Conservation (phyloP, 2,113 vertebrate genomes). For the Hucho hucho region DNA sequence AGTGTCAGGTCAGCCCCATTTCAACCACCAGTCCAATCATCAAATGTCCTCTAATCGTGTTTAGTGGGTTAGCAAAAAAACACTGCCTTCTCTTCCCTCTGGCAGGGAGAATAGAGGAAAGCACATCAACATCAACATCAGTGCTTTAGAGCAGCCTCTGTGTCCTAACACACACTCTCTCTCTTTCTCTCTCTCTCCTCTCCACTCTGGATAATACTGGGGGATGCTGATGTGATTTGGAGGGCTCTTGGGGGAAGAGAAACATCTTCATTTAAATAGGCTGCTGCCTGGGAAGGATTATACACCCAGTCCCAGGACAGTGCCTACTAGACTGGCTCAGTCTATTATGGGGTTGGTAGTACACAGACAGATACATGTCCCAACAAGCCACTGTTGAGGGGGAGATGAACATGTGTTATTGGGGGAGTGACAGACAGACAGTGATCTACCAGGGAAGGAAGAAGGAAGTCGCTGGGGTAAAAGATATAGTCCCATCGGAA, state of each 20-base stretch:
- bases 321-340: background rate
- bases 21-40: conserved; percentile 15
- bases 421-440: conserved; percentile 6
- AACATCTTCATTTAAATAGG: background rate
- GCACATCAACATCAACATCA: background rate
- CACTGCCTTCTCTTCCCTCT: conserved; percentile 12
- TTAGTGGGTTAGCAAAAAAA: conserved; percentile 3
- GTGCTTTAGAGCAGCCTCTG: background rate
- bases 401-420: background rate
- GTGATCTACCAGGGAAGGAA: background rate
- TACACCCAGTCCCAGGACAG: background rate
- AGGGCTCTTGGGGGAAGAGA: background rate
- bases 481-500: background rate
- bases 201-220: background rate
- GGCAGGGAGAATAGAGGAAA: background rate
- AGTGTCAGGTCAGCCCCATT: conserved; percentile 25
- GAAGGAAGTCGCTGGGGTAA: background rate
- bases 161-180: background rate
- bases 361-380: background rate
- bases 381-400: background rate
- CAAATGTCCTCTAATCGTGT: conserved; percentile 40
- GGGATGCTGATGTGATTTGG: background rate
- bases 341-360: background rate
- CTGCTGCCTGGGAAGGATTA: background rate
- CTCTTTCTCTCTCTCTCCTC: background rate